A percentile compares a stretch with the other conserved stretches of the same genome.
phyloP scores from a whole-genome alignment of 2,888 invertebrate species.

The Tetropium fuscum region DNA sequence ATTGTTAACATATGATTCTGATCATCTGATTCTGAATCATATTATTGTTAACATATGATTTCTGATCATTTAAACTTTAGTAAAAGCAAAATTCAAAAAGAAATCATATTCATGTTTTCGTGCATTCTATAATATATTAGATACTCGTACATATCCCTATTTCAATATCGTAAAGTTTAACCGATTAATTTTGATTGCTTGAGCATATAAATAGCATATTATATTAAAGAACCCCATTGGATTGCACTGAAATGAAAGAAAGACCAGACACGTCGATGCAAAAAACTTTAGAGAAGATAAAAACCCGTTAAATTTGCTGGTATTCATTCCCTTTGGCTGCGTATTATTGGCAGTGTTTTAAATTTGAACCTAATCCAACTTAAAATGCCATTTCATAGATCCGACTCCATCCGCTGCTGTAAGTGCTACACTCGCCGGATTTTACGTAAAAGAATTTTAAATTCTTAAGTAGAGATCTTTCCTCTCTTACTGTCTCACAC shows the following conservation, averaged over 20 bases:
- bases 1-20: too few relatives aligned
- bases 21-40: too few relatives aligned
- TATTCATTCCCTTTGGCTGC: constrained; percentile 61
- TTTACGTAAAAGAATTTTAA: constrained; percentile 67
- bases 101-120: too few relatives aligned
- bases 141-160: too few relatives aligned
- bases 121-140: too few relatives aligned
- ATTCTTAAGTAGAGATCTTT: constrained; percentile 63
- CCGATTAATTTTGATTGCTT: background rate
- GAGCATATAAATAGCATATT: constrained; percentile 21
- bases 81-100: too few relatives aligned
- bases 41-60: too few relatives aligned
- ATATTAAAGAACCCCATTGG: constrained; percentile 18
- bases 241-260: constrained; percentile 44
- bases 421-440: constrained; percentile 66
- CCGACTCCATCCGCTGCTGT: constrained; percentile 60
- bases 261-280: constrained; percentile 47
- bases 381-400: constrained; percentile 69
- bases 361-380: constrained; percentile 68
- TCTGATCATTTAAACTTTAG: too few relatives aligned
- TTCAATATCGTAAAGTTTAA: constrained; percentile 2
- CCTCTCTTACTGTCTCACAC: constrained; percentile 40
- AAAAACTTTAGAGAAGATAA: constrained; percentile 47
- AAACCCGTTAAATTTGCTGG: constrained; percentile 55
- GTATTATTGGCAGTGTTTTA: constrained; percentile 67